A percentile compares a stretch with the other conserved stretches of the same genome.
phyloP scores from a whole-genome alignment of 2,113 vertebrate species.

The Leucosticte australis region DNA sequence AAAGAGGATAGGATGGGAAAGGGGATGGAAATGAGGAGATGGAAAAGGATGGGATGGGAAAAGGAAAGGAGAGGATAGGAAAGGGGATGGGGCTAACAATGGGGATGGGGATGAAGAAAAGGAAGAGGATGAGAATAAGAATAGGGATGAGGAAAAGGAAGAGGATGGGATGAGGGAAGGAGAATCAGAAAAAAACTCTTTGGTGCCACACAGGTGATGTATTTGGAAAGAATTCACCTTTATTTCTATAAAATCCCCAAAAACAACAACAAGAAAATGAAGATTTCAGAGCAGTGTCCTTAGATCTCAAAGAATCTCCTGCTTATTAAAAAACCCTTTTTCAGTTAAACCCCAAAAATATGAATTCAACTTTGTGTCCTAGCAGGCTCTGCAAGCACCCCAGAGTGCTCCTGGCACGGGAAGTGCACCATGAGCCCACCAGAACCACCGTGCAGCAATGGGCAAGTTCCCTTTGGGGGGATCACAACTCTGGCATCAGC shows the following conservation, averaged over 20 bases:
- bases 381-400: background rate
- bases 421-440: background rate
- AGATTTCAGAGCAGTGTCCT: background rate
- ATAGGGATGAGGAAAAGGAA: no score
- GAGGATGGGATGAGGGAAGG: background rate
- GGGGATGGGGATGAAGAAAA: no score
- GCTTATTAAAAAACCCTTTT: background rate
- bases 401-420: background rate
- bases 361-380: background rate
- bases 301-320: background rate
- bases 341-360: background rate
- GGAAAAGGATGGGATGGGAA: no score
- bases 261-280: background rate
- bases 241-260: background rate
- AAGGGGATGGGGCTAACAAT: no score
- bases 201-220: background rate
- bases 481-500: background rate
- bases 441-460: background rate
- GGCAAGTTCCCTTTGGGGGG: background rate
- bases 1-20: no score
- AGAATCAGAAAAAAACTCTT: background rate
- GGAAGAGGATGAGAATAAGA: no score
- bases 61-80: no score
- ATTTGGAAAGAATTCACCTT: background rate
- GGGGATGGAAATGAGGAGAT: no score